Evolutionary conservation across 2,888 invertebrate genomes (phyloP).

Genomic region (Melipona beecheii): DNA sequence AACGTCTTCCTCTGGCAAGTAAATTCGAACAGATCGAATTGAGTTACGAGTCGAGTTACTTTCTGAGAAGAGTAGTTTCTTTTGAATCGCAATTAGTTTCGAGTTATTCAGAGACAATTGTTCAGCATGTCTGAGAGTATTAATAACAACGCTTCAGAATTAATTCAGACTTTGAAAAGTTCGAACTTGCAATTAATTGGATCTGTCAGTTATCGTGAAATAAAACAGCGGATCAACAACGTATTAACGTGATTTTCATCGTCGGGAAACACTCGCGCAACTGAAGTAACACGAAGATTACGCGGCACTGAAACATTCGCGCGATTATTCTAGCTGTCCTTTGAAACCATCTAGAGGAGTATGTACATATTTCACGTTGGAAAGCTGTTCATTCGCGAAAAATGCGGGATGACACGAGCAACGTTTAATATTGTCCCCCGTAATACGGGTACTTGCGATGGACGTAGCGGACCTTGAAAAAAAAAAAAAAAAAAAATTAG

Average conservation of each 20-base stretch:
- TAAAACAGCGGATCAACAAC: background rate
- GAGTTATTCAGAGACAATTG: too few relatives aligned
- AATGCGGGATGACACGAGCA: constrained; percentile 26
- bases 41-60: too few relatives aligned
- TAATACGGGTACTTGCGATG: constrained; percentile 32
- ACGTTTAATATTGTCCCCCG: constrained; percentile 34
- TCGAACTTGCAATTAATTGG: too few relatives aligned
- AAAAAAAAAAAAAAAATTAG: background rate
- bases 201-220: background rate
- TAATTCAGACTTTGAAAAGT: too few relatives aligned
- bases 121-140: too few relatives aligned
- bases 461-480: constrained; percentile 2
- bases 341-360: constrained; percentile 2
- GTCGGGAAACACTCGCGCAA: background rate
- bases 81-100: too few relatives aligned
- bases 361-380: background rate
- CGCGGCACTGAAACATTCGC: background rate
- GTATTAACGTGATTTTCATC: background rate
- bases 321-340: too few relatives aligned
- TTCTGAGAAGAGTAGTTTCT: too few relatives aligned
- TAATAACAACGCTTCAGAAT: too few relatives aligned
- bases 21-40: too few relatives aligned
- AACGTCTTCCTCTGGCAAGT: too few relatives aligned
- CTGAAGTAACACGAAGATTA: background rate
- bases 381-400: constrained; percentile 18